Evolutionary conservation across 2,113 vertebrate species (phyloP).

Genomic region (Hippopotamus amphibius): DNA sequence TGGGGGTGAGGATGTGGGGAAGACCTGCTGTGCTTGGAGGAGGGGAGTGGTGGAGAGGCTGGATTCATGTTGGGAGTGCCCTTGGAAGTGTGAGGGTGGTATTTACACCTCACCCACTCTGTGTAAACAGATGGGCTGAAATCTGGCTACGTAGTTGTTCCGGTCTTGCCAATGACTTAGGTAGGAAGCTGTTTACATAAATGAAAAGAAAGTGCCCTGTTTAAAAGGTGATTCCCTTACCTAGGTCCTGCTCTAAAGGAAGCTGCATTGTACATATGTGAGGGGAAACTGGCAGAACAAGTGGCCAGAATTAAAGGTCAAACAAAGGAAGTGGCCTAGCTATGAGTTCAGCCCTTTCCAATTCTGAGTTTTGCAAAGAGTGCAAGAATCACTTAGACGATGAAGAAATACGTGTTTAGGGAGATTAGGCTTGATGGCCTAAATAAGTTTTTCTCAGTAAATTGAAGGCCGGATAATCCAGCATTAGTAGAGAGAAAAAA

Average conservation of each 20-base stretch:
- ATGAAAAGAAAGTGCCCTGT: background rate
- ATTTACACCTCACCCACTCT: background rate
- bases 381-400: background rate
- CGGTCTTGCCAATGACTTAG: background rate
- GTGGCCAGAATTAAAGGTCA: background rate
- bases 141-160: background rate
- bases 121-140: background rate
- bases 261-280: background rate
- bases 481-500: background rate
- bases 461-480: background rate
- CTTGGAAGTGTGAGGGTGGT: background rate
- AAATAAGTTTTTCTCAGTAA: conserved; percentile 25
- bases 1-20: background rate
- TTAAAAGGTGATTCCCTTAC: background rate
- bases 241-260: background rate
- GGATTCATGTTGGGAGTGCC: background rate
- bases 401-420: conserved; percentile 20
- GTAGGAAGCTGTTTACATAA: background rate
- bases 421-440: background rate
- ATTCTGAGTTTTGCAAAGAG: background rate
- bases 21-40: background rate
- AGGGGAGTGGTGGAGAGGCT: fast-evolving
- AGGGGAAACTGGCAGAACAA: background rate
- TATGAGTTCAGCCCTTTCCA: background rate
- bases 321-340: background rate